Conservation (phyloP, 2,113 vertebrate species). For the Alligator mississippiensis region DNA sequence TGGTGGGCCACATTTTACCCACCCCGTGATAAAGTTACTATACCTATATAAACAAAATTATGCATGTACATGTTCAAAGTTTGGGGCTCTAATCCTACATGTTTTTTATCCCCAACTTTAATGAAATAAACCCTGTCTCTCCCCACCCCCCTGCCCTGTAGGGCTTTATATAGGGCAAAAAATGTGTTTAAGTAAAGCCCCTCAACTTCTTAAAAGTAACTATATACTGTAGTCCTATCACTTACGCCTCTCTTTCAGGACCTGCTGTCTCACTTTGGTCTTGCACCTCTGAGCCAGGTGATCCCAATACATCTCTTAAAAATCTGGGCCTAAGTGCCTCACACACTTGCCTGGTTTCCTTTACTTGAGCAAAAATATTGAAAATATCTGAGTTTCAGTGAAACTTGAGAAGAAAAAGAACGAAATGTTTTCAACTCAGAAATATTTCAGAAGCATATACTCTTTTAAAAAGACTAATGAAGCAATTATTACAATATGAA, state of each 20-base stretch:
- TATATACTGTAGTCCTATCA: too few species aligned
- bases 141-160: too few species aligned
- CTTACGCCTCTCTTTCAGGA: too few species aligned
- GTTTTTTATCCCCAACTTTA: neutral
- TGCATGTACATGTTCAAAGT: neutral
- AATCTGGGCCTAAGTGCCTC: neutral
- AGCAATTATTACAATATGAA: neutral
- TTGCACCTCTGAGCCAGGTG: neutral
- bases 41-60: neutral
- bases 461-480: neutral
- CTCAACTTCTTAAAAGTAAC: too few species aligned
- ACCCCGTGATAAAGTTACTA: too few species aligned
- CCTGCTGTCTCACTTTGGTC: neutral
- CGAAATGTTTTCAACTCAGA: neutral
- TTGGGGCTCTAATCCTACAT: neutral
- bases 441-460: neutral
- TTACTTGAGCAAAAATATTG: neutral
- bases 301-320: neutral
- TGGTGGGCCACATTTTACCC: too few species aligned
- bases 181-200: neutral
- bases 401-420: neutral
- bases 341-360: neutral
- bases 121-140: neutral
- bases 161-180: neutral
- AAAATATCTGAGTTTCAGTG: neutral